A percentile compares a stretch with the other conserved stretches of the same genome.
Conservation (phyloP, 2,888 invertebrate genomes). For the Yponomeuta malinellus region DNA sequence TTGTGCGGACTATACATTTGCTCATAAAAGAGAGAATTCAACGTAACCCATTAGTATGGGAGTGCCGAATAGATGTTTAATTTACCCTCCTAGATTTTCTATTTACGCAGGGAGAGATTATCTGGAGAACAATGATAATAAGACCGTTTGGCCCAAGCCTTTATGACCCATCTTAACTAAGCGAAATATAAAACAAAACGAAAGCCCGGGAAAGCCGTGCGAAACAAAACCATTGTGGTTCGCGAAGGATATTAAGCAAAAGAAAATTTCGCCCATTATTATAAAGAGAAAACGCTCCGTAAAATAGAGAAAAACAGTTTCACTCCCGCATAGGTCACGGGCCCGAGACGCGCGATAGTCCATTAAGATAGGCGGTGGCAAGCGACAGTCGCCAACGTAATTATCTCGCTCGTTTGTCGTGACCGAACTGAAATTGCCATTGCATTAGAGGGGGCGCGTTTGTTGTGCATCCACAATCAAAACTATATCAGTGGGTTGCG, state of each 20-base stretch:
- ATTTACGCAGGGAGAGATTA: not conserved
- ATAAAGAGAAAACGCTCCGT: slow-evolving; percentile 54
- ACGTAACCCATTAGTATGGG: not conserved
- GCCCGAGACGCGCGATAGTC: slow-evolving; percentile 60
- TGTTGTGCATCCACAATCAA: slow-evolving; percentile 65
- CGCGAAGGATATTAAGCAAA: slow-evolving; percentile 7
- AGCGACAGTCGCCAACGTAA: slow-evolving; percentile 65
- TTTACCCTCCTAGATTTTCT: not conserved
- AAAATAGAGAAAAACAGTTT: slow-evolving; percentile 64
- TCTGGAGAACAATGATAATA: not conserved
- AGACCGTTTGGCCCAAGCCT: not conserved
- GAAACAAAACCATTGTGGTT: not conserved
- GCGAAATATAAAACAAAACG: not conserved
- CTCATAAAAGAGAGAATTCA: not conserved
- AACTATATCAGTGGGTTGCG: slow-evolving; percentile 65
- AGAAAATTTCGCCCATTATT: slow-evolving; percentile 48
- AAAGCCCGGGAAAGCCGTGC: slow-evolving; percentile 6
- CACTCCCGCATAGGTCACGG: slow-evolving; percentile 64
- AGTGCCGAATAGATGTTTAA: not conserved
- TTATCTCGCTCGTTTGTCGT: slow-evolving; percentile 71
- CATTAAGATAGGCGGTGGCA: slow-evolving; percentile 64
- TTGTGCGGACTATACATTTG: not conserved
- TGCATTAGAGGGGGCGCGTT: slow-evolving; percentile 63
- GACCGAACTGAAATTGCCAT: slow-evolving; percentile 64
- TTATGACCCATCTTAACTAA: not conserved